Conservation (phyloP, 2,113 vertebrate species). For the Ailuropoda melanoleuca region DNA sequence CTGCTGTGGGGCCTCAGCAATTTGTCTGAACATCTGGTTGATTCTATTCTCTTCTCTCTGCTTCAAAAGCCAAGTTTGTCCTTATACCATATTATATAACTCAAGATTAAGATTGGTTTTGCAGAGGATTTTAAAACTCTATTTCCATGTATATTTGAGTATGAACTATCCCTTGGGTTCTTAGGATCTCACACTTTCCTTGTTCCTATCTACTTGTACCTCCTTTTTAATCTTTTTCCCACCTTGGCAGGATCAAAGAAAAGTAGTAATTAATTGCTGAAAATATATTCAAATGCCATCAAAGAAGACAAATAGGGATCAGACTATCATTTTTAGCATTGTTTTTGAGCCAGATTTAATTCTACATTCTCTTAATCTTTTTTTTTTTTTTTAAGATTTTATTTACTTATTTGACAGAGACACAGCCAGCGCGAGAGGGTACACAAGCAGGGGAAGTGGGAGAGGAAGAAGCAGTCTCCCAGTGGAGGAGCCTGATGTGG, state of each 20-base stretch:
- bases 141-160: background rate
- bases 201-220: background rate
- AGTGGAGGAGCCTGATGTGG: no score
- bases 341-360: background rate
- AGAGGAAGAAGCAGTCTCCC: no score
- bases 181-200: background rate
- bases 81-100: constrained; percentile 4
- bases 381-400: no score
- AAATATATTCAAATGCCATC: background rate
- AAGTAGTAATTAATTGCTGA: background rate
- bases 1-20: constrained; percentile 38
- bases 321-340: background rate
- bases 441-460: no score
- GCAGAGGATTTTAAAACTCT: constrained; percentile 24
- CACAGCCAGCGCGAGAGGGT: no score
- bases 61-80: background rate
- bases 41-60: constrained; percentile 28
- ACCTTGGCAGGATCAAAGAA: background rate
- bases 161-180: background rate
- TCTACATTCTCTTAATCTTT: background rate
- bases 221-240: background rate
- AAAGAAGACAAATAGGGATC: background rate
- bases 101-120: background rate
- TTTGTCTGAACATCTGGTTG: constrained; percentile 68
- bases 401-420: no score